phyloP scores from a whole-genome alignment of 2,888 invertebrate species.

The Epistrophe grossulariae region DNA sequence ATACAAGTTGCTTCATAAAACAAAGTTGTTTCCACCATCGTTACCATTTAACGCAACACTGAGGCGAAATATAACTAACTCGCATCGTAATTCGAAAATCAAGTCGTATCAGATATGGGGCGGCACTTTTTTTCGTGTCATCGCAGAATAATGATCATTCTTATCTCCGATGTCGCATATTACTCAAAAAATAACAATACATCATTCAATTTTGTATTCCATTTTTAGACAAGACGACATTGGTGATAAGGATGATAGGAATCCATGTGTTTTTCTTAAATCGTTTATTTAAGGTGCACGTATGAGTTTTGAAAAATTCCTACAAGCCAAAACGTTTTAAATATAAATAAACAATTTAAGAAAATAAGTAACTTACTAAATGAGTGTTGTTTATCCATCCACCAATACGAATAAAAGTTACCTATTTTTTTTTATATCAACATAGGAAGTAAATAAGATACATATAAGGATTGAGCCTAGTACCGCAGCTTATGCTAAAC shows the following conservation, averaged over 20 bases:
- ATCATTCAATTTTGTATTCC: background rate
- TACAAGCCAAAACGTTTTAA: too few relatives aligned
- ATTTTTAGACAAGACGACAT: background rate
- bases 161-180: background rate
- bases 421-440: background rate
- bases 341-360: too few relatives aligned
- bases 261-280: background rate
- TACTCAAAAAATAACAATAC: background rate
- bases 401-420: background rate
- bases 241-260: background rate
- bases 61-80: background rate
- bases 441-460: background rate
- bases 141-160: background rate
- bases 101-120: slow-evolving; percentile 19
- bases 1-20: background rate
- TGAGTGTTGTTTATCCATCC: background rate
- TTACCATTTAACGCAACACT: background rate
- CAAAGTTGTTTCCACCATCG: background rate
- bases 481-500: background rate
- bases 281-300: background rate
- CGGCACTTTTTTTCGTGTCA: background rate
- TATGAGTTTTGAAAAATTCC: too few relatives aligned
- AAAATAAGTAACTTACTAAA: too few relatives aligned
- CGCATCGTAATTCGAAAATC: background rate
- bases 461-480: background rate